Evolutionary conservation across 2,888 invertebrate species (phyloP).

Genomic region (Ganaspis brasiliensis): DNA sequence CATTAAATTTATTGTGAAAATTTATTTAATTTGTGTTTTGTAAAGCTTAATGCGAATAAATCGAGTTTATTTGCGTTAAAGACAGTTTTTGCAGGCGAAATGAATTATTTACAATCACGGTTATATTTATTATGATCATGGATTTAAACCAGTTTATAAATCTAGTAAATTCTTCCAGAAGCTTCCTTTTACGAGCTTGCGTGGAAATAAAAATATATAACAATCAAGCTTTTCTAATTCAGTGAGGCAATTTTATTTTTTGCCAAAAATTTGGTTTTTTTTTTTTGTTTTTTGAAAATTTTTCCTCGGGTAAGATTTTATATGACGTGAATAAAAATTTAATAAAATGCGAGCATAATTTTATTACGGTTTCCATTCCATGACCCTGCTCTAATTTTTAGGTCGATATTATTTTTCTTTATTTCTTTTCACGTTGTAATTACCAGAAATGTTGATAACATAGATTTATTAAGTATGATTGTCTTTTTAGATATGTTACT

Average conservation of each 20-base stretch:
- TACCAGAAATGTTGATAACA: background rate
- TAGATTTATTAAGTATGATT: background rate
- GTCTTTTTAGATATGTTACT: conserved; percentile 7
- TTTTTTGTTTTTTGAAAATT: background rate
- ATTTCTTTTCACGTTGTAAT: conserved; percentile 2
- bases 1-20: conserved; percentile 11
- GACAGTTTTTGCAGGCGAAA: conserved; percentile 38
- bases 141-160: conserved; percentile 6
- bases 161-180: background rate
- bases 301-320: conserved; percentile 2
- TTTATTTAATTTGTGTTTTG: conserved; percentile 45
- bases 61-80: conserved; percentile 61
- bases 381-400: conserved; percentile 20
- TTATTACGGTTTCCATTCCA: conserved; percentile 35
- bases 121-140: conserved; percentile 24
- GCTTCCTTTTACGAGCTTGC: conserved; percentile 23
- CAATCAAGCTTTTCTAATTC: background rate
- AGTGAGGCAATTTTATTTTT: conserved; percentile 34
- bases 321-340: conserved; percentile 23
- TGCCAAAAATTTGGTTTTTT: conserved; percentile 19
- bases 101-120: background rate
- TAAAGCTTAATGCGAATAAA: conserved; percentile 60
- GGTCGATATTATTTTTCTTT: conserved; percentile 1
- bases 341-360: conserved; percentile 11
- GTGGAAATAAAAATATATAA: background rate